Evolutionary conservation across 2,113 vertebrate genomes (phyloP).

Genomic region (Regulus satrapa): DNA sequence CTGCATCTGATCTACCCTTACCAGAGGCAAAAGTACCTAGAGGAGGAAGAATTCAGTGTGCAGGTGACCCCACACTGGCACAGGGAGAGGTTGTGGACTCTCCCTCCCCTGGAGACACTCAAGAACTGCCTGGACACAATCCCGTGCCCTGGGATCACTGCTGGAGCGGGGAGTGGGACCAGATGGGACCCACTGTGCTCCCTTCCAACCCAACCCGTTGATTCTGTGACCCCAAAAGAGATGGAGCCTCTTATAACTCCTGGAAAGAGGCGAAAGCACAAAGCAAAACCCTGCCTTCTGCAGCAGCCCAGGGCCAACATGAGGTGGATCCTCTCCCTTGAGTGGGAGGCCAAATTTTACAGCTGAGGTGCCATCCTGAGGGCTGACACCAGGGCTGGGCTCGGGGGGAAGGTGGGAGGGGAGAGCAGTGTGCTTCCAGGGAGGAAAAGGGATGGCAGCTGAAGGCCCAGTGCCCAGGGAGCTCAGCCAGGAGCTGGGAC

Average conservation of each 20-base stretch:
- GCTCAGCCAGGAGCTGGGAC: background rate
- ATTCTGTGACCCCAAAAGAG: background rate
- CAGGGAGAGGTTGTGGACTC: background rate
- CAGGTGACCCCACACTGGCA: background rate
- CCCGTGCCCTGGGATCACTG: background rate
- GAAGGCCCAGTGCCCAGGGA: rapidly evolving
- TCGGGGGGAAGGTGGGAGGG: background rate
- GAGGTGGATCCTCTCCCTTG: background rate
- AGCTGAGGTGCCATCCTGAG: background rate
- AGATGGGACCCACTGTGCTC: background rate
- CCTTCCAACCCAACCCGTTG: background rate
- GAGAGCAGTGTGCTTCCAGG: background rate
- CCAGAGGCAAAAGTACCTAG: background rate
- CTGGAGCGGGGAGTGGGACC: background rate
- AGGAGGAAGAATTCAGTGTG: background rate
- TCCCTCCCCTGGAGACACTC: background rate
- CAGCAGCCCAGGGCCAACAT: background rate
- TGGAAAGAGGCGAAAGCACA: rapidly evolving
- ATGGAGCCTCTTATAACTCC: background rate
- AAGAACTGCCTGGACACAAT: background rate
- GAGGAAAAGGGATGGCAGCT: background rate
- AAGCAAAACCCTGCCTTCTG: background rate
- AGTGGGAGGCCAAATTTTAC: background rate
- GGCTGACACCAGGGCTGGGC: background rate
- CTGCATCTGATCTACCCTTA: background rate